Evolutionary conservation across 2,113 vertebrate genomes (phyloP).

Genomic region (Axis porcinus): DNA sequence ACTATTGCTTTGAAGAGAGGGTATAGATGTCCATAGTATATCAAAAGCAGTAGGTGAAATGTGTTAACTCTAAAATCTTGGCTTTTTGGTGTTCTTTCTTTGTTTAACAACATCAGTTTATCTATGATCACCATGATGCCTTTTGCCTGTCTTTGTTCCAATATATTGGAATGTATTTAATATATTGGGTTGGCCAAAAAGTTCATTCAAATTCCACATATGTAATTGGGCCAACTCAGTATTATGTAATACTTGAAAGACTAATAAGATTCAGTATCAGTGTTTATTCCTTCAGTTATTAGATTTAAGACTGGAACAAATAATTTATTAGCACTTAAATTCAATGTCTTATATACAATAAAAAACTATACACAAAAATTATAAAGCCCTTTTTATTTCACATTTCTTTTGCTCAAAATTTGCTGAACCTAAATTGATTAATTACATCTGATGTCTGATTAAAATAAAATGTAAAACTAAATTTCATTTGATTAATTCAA

Average conservation of each 20-base stretch:
- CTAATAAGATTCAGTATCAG: background rate
- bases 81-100: background rate
- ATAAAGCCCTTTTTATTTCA: background rate
- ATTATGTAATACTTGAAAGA: background rate
- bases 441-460: background rate
- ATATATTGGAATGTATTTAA: background rate
- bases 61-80: background rate
- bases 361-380: background rate
- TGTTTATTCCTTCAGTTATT: background rate
- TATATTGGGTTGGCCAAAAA: background rate
- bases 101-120: background rate
- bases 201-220: background rate
- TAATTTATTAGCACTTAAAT: background rate
- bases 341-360: background rate
- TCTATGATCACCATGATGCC: background rate
- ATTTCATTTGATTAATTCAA: background rate
- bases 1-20: background rate
- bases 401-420: background rate
- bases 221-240: background rate
- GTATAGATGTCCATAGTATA: background rate
- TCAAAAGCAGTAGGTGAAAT: background rate
- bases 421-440: background rate
- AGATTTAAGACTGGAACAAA: background rate
- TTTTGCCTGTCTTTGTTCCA: background rate
- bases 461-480: background rate